phyloP scores from a whole-genome alignment of 2,797 vertebrate species.

The Manis javanica region DNA sequence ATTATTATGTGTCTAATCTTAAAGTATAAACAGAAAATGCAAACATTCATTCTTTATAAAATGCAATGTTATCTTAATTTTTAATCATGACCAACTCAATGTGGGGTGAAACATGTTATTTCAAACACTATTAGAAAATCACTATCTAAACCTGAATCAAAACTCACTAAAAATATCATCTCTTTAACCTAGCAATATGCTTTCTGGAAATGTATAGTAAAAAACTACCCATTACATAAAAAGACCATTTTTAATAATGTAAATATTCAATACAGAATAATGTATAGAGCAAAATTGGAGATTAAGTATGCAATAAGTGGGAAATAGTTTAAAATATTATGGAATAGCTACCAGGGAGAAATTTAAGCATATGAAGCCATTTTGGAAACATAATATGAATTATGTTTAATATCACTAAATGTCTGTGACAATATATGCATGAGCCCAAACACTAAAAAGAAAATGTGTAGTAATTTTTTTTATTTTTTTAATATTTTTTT shows the following conservation, averaged over 20 bases:
- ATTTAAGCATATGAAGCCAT: neutral
- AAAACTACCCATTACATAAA: neutral
- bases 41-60: neutral
- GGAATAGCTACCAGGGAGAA: neutral
- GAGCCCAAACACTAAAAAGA: neutral
- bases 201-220: neutral
- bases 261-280: neutral
- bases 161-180: neutral
- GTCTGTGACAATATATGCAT: neutral
- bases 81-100: neutral
- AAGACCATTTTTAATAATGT: neutral
- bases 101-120: neutral
- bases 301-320: neutral
- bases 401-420: constrained; percentile 13
- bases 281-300: neutral
- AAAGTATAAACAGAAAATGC: neutral
- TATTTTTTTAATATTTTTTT: too few species aligned
- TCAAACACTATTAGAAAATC: constrained; percentile 16
- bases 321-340: neutral
- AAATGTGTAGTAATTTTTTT: neutral
- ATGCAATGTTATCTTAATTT: neutral
- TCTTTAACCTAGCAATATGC: neutral
- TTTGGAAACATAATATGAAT: neutral
- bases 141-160: neutral
- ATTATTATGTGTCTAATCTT: neutral